Conservation (phyloP, 1,140 invertebrate species). For the Eumeta japonica region DNA sequence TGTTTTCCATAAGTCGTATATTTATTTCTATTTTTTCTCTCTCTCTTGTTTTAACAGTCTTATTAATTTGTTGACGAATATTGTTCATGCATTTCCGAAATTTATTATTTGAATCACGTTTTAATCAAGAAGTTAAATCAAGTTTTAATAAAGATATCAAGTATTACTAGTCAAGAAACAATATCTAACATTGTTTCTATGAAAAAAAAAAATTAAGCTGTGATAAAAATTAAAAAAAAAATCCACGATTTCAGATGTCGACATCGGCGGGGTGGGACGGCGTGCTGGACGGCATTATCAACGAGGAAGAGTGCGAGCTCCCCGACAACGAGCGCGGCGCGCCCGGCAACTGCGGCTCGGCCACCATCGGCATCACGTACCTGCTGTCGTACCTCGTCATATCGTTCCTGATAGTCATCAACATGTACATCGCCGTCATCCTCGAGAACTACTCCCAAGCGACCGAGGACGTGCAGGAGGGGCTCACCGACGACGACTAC, state of each 20-base stretch:
- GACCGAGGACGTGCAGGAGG: constrained; percentile 97
- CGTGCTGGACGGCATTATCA: constrained; percentile 93
- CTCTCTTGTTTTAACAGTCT: no score
- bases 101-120: no score
- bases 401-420: constrained; percentile 97
- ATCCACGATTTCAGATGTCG: constrained; percentile 74
- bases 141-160: no score
- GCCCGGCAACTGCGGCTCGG: constrained; percentile 88
- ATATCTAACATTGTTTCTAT: background rate
- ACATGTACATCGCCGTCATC: constrained; percentile 99
- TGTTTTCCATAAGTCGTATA: no score
- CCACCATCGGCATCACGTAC: constrained; percentile 90
- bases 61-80: no score
- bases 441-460: constrained; percentile 98
- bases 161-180: no score
- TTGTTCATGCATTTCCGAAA: no score
- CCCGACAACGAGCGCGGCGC: constrained; percentile 84
- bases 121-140: no score
- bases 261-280: constrained; percentile 97
- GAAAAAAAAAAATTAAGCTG: background rate
- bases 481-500: constrained; percentile 97
- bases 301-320: constrained; percentile 87
- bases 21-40: no score
- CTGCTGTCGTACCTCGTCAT: constrained; percentile 95
- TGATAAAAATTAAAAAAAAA: background rate